Evolutionary conservation across 2,797 vertebrate species (phyloP).

Genomic region (Tadarida brasiliensis): DNA sequence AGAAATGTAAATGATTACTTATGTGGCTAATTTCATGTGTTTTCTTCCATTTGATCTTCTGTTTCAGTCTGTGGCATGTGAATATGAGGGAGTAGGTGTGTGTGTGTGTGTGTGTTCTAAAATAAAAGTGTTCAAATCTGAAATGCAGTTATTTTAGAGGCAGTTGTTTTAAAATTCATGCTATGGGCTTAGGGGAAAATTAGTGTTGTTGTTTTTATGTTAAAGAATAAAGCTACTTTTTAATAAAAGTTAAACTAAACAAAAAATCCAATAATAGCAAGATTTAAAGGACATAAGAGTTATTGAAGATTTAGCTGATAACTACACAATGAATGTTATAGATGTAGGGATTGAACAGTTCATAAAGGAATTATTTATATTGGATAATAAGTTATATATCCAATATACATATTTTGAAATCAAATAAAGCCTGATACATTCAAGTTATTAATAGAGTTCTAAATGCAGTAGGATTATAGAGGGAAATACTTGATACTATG

Average conservation of each 20-base stretch:
- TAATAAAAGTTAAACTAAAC: slow-evolving; percentile 18
- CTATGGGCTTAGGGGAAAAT: slow-evolving; percentile 70
- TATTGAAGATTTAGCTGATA: slow-evolving; percentile 23
- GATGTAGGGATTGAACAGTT: slow-evolving; percentile 9
- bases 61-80: background rate
- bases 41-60: slow-evolving; percentile 5
- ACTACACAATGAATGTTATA: background rate
- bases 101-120: slow-evolving; percentile 55
- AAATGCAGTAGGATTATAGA: background rate
- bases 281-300: background rate
- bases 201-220: slow-evolving; percentile 58
- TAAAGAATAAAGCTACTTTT: slow-evolving; percentile 67
- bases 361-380: slow-evolving; percentile 9
- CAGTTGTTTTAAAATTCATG: slow-evolving; percentile 64
- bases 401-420: slow-evolving; percentile 35
- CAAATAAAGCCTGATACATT: slow-evolving; percentile 1
- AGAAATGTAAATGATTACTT: background rate
- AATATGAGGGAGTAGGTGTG: background rate
- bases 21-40: background rate
- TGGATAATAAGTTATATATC: background rate
- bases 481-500: background rate
- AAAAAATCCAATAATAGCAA: background rate
- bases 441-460: background rate
- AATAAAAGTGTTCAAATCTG: slow-evolving; percentile 33
- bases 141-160: slow-evolving; percentile 73